Percentiles rank a stretch among this genome's conserved stretches.
Evolutionary conservation across 2,888 invertebrate species (phyloP).

Genomic region (Helicoverpa assulta): DNA sequence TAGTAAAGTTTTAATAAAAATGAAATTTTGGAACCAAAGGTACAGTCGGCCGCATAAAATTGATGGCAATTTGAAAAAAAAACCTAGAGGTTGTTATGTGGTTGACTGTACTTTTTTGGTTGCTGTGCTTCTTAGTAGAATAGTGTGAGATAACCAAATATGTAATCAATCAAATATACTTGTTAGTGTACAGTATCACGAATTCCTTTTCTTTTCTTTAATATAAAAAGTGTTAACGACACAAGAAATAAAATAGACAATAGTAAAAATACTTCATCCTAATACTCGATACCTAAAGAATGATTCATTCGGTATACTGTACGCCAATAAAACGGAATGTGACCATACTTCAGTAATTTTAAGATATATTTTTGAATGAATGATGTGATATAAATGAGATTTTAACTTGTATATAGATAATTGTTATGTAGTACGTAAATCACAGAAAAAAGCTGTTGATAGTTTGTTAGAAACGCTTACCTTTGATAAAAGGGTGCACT

Average conservation of each 20-base stretch:
- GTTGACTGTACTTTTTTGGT: slow-evolving; percentile 24
- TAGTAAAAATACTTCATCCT: background rate
- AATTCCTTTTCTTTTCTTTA: background rate
- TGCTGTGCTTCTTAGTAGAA: slow-evolving; percentile 38
- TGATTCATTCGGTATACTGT: slow-evolving; percentile 21
- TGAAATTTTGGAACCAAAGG: slow-evolving; percentile 22
- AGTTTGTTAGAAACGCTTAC: slow-evolving; percentile 62
- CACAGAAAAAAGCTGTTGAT: slow-evolving; percentile 66
- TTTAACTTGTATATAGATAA: slow-evolving; percentile 80
- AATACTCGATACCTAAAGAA: background rate
- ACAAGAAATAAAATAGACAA: background rate
- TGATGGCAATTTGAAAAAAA: slow-evolving; percentile 7
- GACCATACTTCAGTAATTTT: slow-evolving; percentile 65
- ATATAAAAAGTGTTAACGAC: background rate
- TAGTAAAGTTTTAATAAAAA: slow-evolving; percentile 39
- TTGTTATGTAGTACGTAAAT: slow-evolving; percentile 83
- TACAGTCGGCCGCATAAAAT: slow-evolving; percentile 28
- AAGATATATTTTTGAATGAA: slow-evolving; percentile 85
- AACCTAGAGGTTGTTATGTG: slow-evolving; percentile 16
- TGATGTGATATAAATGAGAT: slow-evolving; percentile 87
- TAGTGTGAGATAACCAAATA: slow-evolving; percentile 49
- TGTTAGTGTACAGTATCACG: slow-evolving; percentile 31
- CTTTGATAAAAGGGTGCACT: slow-evolving; percentile 51
- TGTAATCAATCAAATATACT: slow-evolving; percentile 56
- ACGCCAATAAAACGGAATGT: slow-evolving; percentile 50